phyloP scores from a whole-genome alignment of 2,113 vertebrate genomes.

The Centrocercus urophasianus region DNA sequence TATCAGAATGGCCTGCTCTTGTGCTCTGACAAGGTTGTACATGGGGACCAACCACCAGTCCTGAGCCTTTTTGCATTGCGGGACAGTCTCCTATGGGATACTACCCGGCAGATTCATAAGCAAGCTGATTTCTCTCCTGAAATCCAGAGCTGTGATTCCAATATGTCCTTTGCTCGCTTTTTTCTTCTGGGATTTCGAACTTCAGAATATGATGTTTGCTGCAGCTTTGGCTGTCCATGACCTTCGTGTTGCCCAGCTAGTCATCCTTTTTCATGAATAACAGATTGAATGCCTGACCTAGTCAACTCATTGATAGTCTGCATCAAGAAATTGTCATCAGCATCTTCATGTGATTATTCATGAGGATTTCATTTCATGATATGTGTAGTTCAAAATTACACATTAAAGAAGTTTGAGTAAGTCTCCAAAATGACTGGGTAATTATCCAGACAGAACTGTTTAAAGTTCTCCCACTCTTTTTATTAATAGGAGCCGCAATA shows the following conservation, averaged over 20 bases:
- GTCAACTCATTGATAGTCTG: background rate
- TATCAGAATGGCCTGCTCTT: background rate
- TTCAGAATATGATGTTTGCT: background rate
- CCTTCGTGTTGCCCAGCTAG: background rate
- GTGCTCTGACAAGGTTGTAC: background rate
- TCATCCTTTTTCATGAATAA: background rate
- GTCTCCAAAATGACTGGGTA: slow-evolving; percentile 20
- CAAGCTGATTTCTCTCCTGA: background rate
- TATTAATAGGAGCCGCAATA: slow-evolving; percentile 55
- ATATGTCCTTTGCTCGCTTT: background rate
- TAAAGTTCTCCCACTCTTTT: slow-evolving; percentile 39
- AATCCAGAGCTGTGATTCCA: background rate
- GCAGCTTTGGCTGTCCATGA: background rate
- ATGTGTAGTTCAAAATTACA: slow-evolving; percentile 13
- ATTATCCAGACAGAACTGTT: slow-evolving; percentile 41
- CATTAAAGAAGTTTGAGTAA: slow-evolving; percentile 25
- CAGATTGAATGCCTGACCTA: background rate
- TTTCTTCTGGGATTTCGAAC: background rate
- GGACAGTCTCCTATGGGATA: background rate
- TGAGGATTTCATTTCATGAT: slow-evolving; percentile 8
- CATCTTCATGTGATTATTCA: background rate
- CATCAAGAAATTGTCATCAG: background rate
- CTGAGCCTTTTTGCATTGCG: background rate
- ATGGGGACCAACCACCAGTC: background rate
- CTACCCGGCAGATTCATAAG: background rate